A percentile compares a stretch with the other conserved stretches of the same genome.
phyloP scores from a whole-genome alignment of 2,797 vertebrate species.

The Channallabes apus region DNA sequence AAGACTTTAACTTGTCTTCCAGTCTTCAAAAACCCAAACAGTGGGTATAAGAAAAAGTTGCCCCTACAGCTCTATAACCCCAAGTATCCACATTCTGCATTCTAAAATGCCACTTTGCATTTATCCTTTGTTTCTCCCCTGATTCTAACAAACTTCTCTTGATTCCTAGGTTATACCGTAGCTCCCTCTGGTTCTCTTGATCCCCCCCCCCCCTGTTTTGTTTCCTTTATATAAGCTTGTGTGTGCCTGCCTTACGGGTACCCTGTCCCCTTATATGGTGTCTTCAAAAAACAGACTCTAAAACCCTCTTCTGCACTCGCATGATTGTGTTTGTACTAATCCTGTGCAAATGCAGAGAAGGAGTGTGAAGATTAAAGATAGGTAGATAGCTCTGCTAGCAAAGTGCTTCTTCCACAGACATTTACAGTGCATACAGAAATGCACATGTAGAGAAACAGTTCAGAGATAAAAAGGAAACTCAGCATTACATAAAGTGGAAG shows the following conservation, averaged over 20 bases:
- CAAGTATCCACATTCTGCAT: neutral
- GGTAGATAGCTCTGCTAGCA: neutral
- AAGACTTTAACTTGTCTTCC: too few relatives aligned
- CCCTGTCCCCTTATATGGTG: neutral
- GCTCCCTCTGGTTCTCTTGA: neutral
- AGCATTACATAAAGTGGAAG: neutral
- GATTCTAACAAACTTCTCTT: neutral
- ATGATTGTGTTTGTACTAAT: neutral
- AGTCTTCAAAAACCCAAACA: too few relatives aligned
- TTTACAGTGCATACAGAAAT: neutral
- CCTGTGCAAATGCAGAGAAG: neutral
- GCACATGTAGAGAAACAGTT: neutral
- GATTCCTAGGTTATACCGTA: neutral
- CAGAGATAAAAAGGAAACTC: neutral
- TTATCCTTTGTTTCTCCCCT: neutral
- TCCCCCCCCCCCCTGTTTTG: neutral
- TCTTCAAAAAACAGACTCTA: neutral
- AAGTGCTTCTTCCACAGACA: neutral
- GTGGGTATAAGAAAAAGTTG: neutral
- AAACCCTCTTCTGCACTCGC: neutral
- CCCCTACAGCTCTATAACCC: neutral
- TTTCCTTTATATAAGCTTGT: neutral
- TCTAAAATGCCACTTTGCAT: neutral
- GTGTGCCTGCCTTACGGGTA: neutral
- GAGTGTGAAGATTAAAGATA: neutral